Evolutionary conservation across 1,140 invertebrate genomes (phyloP).

Genomic region (Hylaeus volcanicus): DNA sequence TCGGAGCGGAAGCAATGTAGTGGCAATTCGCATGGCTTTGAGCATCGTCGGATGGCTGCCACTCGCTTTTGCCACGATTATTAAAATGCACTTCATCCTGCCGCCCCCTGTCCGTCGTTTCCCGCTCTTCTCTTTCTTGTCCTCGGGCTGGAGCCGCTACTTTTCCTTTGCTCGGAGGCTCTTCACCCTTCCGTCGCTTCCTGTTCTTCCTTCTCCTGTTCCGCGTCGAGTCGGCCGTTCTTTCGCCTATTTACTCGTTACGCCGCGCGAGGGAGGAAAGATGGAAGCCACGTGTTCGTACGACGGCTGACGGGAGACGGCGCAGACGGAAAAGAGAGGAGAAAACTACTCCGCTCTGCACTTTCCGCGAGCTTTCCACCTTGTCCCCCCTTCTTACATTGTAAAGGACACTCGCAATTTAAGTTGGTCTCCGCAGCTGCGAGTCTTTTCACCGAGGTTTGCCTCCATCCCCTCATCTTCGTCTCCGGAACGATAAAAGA

Average conservation of each 20-base stretch:
- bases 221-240: constrained; percentile 30
- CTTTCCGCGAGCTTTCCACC: constrained; percentile 15
- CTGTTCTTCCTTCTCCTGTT: constrained; percentile 34
- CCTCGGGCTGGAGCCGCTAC: constrained; percentile 20
- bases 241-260: constrained; percentile 66
- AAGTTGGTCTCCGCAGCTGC: constrained; percentile 57
- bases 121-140: not conserved
- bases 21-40: constrained; percentile 65
- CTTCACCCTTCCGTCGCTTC: constrained; percentile 49
- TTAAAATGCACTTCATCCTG: constrained; percentile 63
- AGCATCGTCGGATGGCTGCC: constrained; percentile 43
- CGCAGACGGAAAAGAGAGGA: constrained; percentile 1
- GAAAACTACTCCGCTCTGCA: constrained; percentile 37
- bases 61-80: constrained; percentile 63
- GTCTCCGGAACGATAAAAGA: constrained; percentile 57
- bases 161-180: constrained; percentile 49
- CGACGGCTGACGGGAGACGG: not conserved
- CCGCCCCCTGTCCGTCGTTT: too few species aligned
- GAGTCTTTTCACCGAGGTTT: constrained; percentile 53
- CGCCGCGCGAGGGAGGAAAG: constrained; percentile 21
- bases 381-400: constrained; percentile 37
- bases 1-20: constrained; percentile 53
- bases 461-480: not conserved
- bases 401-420: constrained; percentile 69
- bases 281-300: constrained; percentile 1